These are phyloP conservation scores for Bucorvus abyssinicus DNA, from an alignment of 2,797 vertebrate genomes.

Conservation along the genomic window DNA sequence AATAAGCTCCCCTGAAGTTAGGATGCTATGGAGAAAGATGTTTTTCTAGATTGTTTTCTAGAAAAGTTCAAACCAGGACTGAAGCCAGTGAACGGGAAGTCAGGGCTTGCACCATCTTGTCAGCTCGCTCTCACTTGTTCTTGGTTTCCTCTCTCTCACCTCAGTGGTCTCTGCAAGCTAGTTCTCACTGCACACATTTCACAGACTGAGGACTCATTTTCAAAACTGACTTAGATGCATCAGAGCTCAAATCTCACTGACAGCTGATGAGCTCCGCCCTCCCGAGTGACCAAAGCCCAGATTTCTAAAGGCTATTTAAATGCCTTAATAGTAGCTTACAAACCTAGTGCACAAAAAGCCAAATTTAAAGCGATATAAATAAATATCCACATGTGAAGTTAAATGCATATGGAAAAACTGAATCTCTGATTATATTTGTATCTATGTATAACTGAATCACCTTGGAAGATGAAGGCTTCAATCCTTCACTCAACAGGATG, in stretches of 20 bases:
- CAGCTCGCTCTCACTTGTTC: background rate
- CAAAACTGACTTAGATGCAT: background rate
- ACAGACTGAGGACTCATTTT: background rate
- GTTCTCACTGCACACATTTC: background rate
- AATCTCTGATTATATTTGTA: background rate
- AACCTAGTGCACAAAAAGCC: background rate
- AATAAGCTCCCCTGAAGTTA: background rate
- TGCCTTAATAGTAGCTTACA: background rate
- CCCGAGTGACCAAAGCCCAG: background rate
- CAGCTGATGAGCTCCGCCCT: background rate
- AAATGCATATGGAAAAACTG: background rate
- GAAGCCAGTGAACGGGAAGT: background rate
- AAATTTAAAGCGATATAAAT: background rate
- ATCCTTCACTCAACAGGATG: background rate
- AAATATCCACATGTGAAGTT: background rate
- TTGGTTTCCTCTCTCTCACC: background rate
- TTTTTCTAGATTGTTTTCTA: background rate
- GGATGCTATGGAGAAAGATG: background rate
- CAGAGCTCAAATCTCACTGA: background rate
- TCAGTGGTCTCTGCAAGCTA: background rate
- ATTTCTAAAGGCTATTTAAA: constrained; percentile 2
- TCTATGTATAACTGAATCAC: background rate
- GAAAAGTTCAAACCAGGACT: background rate
- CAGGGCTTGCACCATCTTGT: background rate
- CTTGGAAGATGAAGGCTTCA: background rate